Conservation (phyloP, 1,140 invertebrate species). For the Nymphalis io region DNA sequence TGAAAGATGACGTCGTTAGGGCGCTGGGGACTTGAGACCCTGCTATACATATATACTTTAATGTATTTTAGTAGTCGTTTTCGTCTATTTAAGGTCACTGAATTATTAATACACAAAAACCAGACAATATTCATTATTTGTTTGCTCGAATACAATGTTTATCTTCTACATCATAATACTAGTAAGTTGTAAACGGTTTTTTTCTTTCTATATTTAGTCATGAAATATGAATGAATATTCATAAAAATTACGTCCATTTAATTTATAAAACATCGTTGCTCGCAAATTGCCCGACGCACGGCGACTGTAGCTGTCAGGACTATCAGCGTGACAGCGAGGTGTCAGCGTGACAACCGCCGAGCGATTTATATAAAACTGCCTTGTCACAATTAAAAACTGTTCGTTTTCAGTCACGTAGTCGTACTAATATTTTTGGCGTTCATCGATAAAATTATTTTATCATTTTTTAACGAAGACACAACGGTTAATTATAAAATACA, state of each 20-base stretch:
- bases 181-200: no score
- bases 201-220: no score
- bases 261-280: slow-evolving; percentile 5
- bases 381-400: slow-evolving; percentile 37
- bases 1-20: slow-evolving; percentile 55
- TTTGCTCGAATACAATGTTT: not conserved
- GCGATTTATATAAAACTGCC: slow-evolving; percentile 5
- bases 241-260: not conserved
- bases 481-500: no score
- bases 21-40: slow-evolving; percentile 20
- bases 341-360: slow-evolving; percentile 52
- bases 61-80: slow-evolving; percentile 22
- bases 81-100: not conserved
- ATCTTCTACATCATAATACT: no score
- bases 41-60: slow-evolving; percentile 19
- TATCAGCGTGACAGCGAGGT: slow-evolving; percentile 52
- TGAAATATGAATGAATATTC: not conserved
- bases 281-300: slow-evolving; percentile 20
- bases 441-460: not conserved
- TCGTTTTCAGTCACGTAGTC: slow-evolving; percentile 32
- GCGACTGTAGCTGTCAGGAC: slow-evolving; percentile 30
- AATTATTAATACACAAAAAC: slow-evolving; percentile 33
- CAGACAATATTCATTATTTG: not conserved
- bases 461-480: not conserved
- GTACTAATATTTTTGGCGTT: not conserved